Evolutionary conservation across 1,140 invertebrate genomes (phyloP).

Genomic region (Lithobius niger): DNA sequence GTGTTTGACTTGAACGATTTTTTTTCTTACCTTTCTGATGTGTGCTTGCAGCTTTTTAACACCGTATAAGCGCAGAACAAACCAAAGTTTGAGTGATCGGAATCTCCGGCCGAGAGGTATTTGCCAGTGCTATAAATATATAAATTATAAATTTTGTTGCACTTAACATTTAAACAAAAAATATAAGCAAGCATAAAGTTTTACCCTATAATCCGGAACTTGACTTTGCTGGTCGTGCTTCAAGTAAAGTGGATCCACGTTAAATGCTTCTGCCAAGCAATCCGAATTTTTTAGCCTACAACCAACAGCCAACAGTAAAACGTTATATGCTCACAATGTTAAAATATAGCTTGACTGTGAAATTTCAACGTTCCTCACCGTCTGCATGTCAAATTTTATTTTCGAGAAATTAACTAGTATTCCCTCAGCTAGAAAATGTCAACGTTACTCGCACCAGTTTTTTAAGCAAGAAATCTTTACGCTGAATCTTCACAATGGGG

Average conservation of each 20-base stretch:
- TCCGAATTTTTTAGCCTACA: slow-evolving; percentile 38
- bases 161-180: too few species aligned
- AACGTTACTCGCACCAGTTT: too few species aligned
- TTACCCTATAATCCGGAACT: slow-evolving; percentile 40
- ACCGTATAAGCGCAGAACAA: slow-evolving; percentile 71
- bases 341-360: slow-evolving; percentile 35
- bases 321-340: slow-evolving; percentile 35
- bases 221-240: slow-evolving; percentile 34
- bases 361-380: slow-evolving; percentile 2
- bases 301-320: slow-evolving; percentile 41
- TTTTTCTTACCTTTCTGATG: slow-evolving; percentile 52
- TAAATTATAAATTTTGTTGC: too few species aligned
- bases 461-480: too few species aligned
- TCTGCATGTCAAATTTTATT: not conserved
- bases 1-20: too few species aligned
- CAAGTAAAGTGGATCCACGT: slow-evolving; percentile 40
- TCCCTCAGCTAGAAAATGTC: too few species aligned
- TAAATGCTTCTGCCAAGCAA: slow-evolving; percentile 39
- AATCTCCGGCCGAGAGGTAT: slow-evolving; percentile 82
- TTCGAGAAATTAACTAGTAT: slow-evolving; percentile 59
- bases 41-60: slow-evolving; percentile 60
- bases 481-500: too few species aligned
- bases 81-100: slow-evolving; percentile 86
- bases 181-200: too few species aligned
- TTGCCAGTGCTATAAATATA: slow-evolving; percentile 78